A percentile compares a stretch with the other conserved stretches of the same genome.
phyloP scores from a whole-genome alignment of 2,888 invertebrate species.

The Drosophila mettleri region DNA sequence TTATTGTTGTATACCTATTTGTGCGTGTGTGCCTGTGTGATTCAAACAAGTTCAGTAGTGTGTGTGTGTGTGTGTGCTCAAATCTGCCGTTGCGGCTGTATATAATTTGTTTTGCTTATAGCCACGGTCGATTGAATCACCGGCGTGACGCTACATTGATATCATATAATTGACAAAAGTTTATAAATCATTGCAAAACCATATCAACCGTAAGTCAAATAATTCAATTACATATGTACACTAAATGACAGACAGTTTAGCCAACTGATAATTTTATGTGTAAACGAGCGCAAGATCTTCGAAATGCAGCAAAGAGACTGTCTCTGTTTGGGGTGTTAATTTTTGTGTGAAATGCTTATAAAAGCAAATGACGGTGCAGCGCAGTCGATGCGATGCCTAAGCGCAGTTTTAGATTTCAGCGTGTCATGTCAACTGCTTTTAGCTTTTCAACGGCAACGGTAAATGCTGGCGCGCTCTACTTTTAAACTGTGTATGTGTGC shows the following conservation, averaged over 20 bases:
- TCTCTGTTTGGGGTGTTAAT: conserved; percentile 38
- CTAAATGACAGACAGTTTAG: conserved; percentile 31
- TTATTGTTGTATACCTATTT: conserved; percentile 36
- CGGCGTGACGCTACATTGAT: conserved; percentile 32
- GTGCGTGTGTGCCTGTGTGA: conserved; percentile 15
- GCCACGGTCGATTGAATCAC: conserved; percentile 67
- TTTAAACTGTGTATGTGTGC: conserved; percentile 19
- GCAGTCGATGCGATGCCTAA: conserved; percentile 2
- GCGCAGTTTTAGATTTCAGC: conserved; percentile 41
- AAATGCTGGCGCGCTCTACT: conserved; percentile 53
- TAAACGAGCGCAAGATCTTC: conserved; percentile 18
- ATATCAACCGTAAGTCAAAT: conserved; percentile 38
- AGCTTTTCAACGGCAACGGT: conserved; percentile 54
- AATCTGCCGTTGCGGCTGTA: conserved; percentile 59
- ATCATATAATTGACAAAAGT: conserved; percentile 43
- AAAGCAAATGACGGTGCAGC: conserved; percentile 49
- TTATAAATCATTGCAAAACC: conserved; percentile 47
- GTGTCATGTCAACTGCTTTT: conserved; percentile 45
- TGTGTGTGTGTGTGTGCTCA: conserved; percentile 54
- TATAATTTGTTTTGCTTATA: conserved; percentile 59
- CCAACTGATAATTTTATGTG: conserved; percentile 29
- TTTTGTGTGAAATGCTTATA: conserved; percentile 56
- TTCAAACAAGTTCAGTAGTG: conserved; percentile 70
- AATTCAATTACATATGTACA: conserved; percentile 30
- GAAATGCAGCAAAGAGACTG: neutral